These are phyloP conservation scores for Ptiloglossa arizonensis DNA, from an alignment of 1,140 invertebrate genomes.

Conservation along the genomic window DNA sequence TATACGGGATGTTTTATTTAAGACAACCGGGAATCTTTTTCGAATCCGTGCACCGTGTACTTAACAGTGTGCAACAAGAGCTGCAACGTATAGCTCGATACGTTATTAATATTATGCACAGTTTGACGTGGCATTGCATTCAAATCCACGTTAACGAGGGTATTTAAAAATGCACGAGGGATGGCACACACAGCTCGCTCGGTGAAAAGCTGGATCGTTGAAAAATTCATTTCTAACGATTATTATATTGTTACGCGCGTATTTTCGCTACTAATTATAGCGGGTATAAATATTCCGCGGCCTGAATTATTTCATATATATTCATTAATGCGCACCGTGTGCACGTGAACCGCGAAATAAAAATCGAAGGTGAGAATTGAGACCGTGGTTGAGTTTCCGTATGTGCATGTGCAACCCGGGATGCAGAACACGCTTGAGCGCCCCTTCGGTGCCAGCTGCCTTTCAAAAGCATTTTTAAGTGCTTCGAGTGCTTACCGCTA, in stretches of 20 bases:
- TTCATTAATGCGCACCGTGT: background rate
- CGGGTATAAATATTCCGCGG: no score
- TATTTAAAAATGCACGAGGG: background rate
- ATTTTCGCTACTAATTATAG: no score
- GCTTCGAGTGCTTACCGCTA: background rate
- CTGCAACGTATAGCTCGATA: background rate
- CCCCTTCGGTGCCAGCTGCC: background rate
- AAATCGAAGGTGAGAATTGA: no score
- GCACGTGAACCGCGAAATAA: no score
- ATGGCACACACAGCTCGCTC: background rate
- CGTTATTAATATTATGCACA: background rate
- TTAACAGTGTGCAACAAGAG: background rate
- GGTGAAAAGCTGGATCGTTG: no score
- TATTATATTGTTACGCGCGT: no score
- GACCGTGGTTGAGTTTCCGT: no score
- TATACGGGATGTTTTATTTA: background rate
- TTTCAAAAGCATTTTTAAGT: background rate
- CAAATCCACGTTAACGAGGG: background rate
- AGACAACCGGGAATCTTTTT: background rate
- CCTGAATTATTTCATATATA: no score
- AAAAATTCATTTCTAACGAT: no score
- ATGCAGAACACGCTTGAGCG: background rate
- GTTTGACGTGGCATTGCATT: background rate
- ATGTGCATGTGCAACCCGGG: background rate
- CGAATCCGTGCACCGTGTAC: no score